phyloP scores from a whole-genome alignment of 1,140 invertebrate species.

The Drosophila ercepeae region DNA sequence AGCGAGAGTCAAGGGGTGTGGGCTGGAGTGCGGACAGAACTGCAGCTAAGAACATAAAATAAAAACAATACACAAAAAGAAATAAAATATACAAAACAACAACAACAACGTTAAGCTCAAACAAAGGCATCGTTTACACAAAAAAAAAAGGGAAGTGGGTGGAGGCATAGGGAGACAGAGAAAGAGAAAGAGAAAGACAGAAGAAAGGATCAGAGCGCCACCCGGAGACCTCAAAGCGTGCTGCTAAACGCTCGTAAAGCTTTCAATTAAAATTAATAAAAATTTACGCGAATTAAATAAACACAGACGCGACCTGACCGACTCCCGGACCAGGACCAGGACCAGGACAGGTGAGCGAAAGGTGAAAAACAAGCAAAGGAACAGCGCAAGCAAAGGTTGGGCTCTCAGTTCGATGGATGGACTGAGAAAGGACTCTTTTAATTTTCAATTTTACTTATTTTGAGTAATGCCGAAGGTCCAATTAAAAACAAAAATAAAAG shows the following conservation, averaged over 20 bases:
- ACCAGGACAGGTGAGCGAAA: slow-evolving; percentile 5
- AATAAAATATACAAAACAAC: slow-evolving; percentile 28
- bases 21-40: not conserved
- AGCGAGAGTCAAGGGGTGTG: slow-evolving; percentile 24
- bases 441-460: not conserved
- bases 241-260: slow-evolving; percentile 71
- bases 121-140: slow-evolving; percentile 62
- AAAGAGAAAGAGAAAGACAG: not conserved
- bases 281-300: slow-evolving; percentile 80
- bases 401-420: not conserved
- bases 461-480: not conserved
- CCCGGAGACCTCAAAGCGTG: slow-evolving; percentile 20
- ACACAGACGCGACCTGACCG: slow-evolving; percentile 33
- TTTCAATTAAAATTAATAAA: slow-evolving; percentile 83
- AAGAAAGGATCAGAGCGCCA: not conserved
- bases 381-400: not conserved
- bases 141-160: not conserved
- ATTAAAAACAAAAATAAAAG: not conserved
- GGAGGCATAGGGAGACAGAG: not conserved
- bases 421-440: not conserved
- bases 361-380: not conserved
- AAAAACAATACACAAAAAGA: slow-evolving; percentile 22
- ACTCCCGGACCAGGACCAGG: not conserved
- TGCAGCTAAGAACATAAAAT: slow-evolving; percentile 33
- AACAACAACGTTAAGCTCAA: slow-evolving; percentile 41